phyloP scores from a whole-genome alignment of 1,140 invertebrate species.

The Paramacrobiotus metropolitanus region DNA sequence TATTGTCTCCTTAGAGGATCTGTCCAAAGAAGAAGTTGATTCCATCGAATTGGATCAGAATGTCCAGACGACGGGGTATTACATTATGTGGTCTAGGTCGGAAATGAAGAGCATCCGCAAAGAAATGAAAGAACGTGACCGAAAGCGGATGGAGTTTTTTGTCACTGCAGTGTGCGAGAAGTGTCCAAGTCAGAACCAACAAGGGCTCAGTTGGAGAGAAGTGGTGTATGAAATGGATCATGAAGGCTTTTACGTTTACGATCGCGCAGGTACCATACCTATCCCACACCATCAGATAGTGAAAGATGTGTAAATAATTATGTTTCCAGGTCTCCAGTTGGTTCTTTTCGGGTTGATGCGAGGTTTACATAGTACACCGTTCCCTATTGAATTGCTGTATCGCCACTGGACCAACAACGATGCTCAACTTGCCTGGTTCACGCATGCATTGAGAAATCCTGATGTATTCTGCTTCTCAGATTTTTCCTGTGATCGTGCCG shows the following conservation, averaged over 20 bases:
- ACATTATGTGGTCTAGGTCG: constrained; percentile 3
- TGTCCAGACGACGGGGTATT: not conserved
- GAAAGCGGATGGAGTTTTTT: not conserved
- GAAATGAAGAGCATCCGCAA: not conserved
- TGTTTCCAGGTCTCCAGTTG: not conserved
- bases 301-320: too few relatives aligned
- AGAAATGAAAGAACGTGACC: not conserved
- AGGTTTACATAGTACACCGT: constrained; percentile 19
- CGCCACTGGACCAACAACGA: constrained; percentile 73
- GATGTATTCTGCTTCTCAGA: constrained; percentile 87
- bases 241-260: constrained; percentile 60
- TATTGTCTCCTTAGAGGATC: constrained; percentile 27
- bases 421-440: constrained; percentile 60
- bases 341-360: not conserved
- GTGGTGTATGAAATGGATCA: constrained; percentile 72
- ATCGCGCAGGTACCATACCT: constrained; percentile 28
- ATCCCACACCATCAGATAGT: constrained; percentile 5
- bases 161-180: constrained; percentile 9
- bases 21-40: not conserved
- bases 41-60: constrained; percentile 6
- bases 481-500: constrained; percentile 55
- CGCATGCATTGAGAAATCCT: constrained; percentile 50
- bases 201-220: constrained; percentile 76
- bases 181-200: constrained; percentile 21
- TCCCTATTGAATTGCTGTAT: constrained; percentile 70